A percentile compares a stretch with the other conserved stretches of the same genome.
Conservation (phyloP, 1,140 invertebrate genomes). For the Cecropterus lyciades region DNA sequence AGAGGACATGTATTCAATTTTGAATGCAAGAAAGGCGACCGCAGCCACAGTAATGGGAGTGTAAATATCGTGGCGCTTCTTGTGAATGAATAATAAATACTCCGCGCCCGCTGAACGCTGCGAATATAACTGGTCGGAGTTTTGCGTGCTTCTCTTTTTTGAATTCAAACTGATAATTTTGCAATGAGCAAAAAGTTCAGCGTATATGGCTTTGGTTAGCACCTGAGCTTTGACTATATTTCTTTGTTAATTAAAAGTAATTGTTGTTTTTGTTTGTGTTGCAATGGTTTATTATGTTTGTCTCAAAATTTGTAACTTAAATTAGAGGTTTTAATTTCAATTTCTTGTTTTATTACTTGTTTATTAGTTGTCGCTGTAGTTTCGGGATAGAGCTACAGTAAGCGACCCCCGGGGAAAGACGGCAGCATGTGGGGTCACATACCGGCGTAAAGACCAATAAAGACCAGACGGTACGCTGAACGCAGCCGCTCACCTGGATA, state of each 20-base stretch:
- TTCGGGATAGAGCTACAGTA: no score
- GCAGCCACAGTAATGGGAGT: constrained; percentile 64
- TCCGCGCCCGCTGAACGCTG: constrained; percentile 45
- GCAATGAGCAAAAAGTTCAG: neutral
- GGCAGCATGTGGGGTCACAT: no score
- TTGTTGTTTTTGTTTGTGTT: no score
- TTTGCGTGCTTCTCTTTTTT: constrained; percentile 25
- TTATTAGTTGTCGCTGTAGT: no score
- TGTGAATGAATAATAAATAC: constrained; percentile 74
- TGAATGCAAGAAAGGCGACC: constrained; percentile 65
- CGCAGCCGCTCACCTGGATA: no score
- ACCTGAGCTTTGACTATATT: neutral
- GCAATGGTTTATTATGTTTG: no score
- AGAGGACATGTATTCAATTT: constrained; percentile 56
- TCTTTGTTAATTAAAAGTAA: neutral
- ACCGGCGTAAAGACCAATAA: no score
- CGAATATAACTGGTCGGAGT: constrained; percentile 51
- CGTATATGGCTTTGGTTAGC: neutral
- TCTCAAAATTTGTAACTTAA: no score
- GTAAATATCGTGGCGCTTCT: constrained; percentile 72
- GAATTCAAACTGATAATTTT: constrained; percentile 10
- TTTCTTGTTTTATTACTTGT: no score
- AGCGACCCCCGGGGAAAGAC: no score
- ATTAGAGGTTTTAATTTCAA: no score
- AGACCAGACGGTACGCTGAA: no score